These are phyloP conservation scores for Grallaria varia DNA, from an alignment of 2,113 vertebrate species.

Conservation along the genomic window DNA sequence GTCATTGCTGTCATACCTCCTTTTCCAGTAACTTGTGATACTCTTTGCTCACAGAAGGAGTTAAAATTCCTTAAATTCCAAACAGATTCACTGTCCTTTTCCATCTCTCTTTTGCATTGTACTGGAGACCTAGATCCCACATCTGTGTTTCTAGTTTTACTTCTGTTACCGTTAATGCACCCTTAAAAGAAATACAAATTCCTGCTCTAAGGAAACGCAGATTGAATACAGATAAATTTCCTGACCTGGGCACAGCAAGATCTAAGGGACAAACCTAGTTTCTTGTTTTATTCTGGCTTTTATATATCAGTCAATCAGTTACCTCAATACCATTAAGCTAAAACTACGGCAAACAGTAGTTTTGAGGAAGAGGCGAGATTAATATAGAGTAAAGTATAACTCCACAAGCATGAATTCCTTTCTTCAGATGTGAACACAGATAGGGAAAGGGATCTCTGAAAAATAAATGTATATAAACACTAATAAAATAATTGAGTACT, in stretches of 20 bases:
- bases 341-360: neutral
- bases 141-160: slow-evolving; percentile 2
- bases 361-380: neutral
- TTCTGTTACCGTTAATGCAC: neutral
- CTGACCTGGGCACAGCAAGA: neutral
- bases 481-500: neutral
- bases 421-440: neutral
- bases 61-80: neutral
- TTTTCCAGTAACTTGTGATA: neutral
- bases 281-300: neutral
- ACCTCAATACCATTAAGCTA: neutral
- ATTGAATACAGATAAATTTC: neutral
- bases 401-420: neutral
- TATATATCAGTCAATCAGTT: neutral
- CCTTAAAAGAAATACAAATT: neutral
- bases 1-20: neutral
- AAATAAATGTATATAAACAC: neutral
- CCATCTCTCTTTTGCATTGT: neutral
- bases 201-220: neutral
- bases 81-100: neutral
- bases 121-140: neutral
- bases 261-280: neutral
- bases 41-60: neutral
- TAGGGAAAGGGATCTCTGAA: neutral
- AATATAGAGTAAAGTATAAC: neutral